phyloP scores from a whole-genome alignment of 2,888 invertebrate species.

The Drosophila anomalata region DNA sequence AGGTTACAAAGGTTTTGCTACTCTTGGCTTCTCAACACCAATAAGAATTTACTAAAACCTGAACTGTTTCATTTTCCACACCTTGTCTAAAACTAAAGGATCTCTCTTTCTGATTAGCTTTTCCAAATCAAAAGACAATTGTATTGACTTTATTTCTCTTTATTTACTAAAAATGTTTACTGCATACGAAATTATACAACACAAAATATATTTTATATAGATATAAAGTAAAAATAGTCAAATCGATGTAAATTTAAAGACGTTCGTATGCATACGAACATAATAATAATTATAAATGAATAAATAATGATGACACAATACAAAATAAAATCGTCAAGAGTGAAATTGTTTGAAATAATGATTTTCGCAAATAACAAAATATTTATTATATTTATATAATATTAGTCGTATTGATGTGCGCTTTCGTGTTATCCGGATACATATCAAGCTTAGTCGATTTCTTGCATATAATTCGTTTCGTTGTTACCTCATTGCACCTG shows the following conservation, averaged over 20 bases:
- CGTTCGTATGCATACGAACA: conserved; percentile 75
- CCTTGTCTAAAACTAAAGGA: background rate
- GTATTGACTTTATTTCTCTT: conserved; percentile 49
- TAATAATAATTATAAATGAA: conserved; percentile 32
- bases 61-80: conserved; percentile 1
- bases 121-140: background rate
- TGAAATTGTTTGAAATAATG: conserved; percentile 27
- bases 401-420: conserved; percentile 69
- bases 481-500: conserved; percentile 70
- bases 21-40: conserved; percentile 62
- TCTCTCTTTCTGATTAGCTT: background rate
- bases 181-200: conserved; percentile 78
- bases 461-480: conserved; percentile 56
- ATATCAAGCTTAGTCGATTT: conserved; percentile 62
- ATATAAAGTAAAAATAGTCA: conserved; percentile 63
- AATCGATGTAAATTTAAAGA: conserved; percentile 60
- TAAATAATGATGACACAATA: conserved; percentile 60
- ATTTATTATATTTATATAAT: conserved; percentile 15
- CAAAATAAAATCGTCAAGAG: conserved; percentile 41
- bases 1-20: conserved; percentile 46
- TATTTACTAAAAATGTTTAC: conserved; percentile 74
- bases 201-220: conserved; percentile 67
- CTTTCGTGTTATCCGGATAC: conserved; percentile 75
- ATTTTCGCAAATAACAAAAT: conserved; percentile 49
- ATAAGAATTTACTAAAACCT: conserved; percentile 15